Base-by-base conservation (phyloP, 2,888 invertebrate genomes). In the Augiades crinisus region DNA sequence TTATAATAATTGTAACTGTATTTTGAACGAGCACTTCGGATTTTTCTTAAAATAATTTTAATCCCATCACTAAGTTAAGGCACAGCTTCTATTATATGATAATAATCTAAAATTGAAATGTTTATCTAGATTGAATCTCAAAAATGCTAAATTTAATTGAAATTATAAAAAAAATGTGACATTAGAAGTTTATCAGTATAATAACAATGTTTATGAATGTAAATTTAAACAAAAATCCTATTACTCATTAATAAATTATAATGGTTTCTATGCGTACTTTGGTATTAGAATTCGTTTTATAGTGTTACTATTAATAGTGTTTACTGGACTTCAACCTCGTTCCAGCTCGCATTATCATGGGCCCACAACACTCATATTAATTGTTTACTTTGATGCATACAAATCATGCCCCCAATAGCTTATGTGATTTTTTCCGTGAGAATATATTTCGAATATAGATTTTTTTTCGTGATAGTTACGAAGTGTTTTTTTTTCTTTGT, bases 41-140 rank as follows among this genome's bases (percentile, higher is more conserved):
- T 74, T 74, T 77, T 75, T 67, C 62, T 69, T 70, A 77, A 71
- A 77, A 72, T 74, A 77, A 72, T 74, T 78, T 77, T 73, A 78
- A 76, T 78, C 72, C 72, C 73, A 71, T 75, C 72, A 76, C 64
- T 77, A 76, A 70, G 61, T 77, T 81, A 77, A 75, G 79, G 70
- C 64, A 75, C 79, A 73, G 79, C 77, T 81, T 81, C 68, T 63
- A 65, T 70, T 65, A 72, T 70, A 67, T 66, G 68, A 70, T 70
- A 71, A 68, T 65, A 72, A 72, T 64, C 53, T 63, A 65, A 70
- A 66, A 65, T 64, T 61, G 61, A 63, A 61, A 72, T 70, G 68
- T 61, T 70, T 65, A 64, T 61, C 60, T 67, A 67, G 70, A 67
- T 65, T 55, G 72, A 78, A 78, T 80, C 75, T 79, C 75, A 77